Evolutionary conservation across 2,888 invertebrate genomes (phyloP), one percentile per base, ranked within the genome.

Genomic region (Teleogryllus oceanicus): DNA sequence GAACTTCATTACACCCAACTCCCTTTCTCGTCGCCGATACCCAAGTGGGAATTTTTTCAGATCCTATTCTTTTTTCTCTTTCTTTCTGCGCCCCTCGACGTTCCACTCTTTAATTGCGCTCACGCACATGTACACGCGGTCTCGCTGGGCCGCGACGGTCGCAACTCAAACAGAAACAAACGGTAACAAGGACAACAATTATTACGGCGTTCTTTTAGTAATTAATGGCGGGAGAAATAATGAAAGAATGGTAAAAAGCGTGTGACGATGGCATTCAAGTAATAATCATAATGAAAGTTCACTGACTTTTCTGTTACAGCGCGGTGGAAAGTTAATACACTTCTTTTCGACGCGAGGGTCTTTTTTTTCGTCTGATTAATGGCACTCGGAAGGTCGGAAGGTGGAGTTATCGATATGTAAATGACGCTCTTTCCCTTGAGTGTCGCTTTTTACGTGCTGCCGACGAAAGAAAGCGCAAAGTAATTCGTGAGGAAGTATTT

Each of bases 241-340:
- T 18, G 62, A 62, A 62, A 62, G 62, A n/a, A 62, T 13, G 62
- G n/a, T 62, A 62, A 62, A 62, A 62, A 62, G n/a, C 62, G 16
- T 13, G 16, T 62, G 62, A 62, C 62, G 62, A 62, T 62, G 62
- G 13, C n/a, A 8, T 13, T 13, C 13, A n/a, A 18, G 62, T 62
- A 62, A 62, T 62, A 62, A 62, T 62, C 13, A 13, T 62, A 62
- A 62, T 62, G 62, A 62, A 62, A 62, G 62, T 62, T 62, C 62
- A 62, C 16, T 16, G 62, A 62, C 13, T 62, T 37, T 37, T 37
- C 13, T n/a, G 62, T 62, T 18, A 5, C 16, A 62, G 62, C n/a
- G 16, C n/a, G 1, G n/a, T n/a, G 62, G 62, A n/a, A n/a, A 62
- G n/a, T 18, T n/a, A 62, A 62, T 62, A 62, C 13, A n/a, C 62